phyloP scores from a whole-genome alignment of 2,888 invertebrate species.

The Eucera pruinosa region DNA sequence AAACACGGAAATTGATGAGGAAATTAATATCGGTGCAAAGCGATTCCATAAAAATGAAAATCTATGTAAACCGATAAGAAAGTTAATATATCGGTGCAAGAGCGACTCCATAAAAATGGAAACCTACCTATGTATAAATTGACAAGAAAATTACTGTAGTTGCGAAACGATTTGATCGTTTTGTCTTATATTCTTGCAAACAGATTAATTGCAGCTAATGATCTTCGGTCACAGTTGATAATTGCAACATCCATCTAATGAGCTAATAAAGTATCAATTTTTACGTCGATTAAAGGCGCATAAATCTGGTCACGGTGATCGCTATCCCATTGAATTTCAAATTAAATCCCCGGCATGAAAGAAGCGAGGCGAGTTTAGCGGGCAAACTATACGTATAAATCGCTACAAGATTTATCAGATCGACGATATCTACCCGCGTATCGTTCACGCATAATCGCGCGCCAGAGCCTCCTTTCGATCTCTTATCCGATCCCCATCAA shows the following conservation, averaged over 20 bases:
- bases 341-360: constrained; percentile 10
- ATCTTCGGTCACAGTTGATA: background rate
- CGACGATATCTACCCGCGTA: constrained; percentile 28
- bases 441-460: constrained; percentile 55
- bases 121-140: too few relatives aligned
- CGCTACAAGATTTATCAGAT: constrained; percentile 41
- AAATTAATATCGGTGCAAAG: too few relatives aligned
- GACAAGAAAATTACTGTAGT: too few relatives aligned
- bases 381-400: constrained; percentile 17
- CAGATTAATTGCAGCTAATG: background rate
- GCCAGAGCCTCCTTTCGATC: background rate
- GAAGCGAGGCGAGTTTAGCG: background rate
- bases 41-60: too few relatives aligned
- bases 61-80: too few relatives aligned
- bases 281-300: background rate
- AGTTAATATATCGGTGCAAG: too few relatives aligned
- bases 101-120: too few relatives aligned
- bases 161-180: too few relatives aligned
- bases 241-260: background rate
- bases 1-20: too few relatives aligned
- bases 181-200: too few relatives aligned
- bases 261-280: background rate
- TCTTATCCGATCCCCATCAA: constrained; percentile 25
- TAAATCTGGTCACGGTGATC: constrained; percentile 11
- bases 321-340: constrained; percentile 39